Evolutionary conservation across 64 coral and sea anemone species (phyloP).

Genomic region (Montipora sp.): DNA sequence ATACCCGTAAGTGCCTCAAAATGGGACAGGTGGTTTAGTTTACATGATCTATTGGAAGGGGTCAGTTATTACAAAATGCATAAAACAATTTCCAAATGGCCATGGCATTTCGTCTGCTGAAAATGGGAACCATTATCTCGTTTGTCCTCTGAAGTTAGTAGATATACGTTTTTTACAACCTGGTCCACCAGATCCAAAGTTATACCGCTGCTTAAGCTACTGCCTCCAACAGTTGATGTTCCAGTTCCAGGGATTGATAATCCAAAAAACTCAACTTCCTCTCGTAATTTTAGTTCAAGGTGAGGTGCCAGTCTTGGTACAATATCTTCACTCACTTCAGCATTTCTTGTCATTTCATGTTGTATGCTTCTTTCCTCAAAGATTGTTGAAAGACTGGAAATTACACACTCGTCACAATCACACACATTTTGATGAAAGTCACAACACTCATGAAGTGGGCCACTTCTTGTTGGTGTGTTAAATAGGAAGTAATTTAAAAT

Average conservation of each 20-base stretch:
- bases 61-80: neutral
- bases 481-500: conserved; percentile 56
- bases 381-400: conserved; percentile 19
- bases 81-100: conserved; percentile 18
- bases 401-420: conserved; percentile 51
- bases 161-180: conserved; percentile 26
- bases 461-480: conserved; percentile 10
- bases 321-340: conserved; percentile 1
- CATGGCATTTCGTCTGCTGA: conserved; percentile 44
- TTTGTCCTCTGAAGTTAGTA: conserved; percentile 58
- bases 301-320: conserved; percentile 10
- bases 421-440: conserved; percentile 51
- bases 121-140: conserved; percentile 53
- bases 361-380: conserved; percentile 12
- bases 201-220: conserved; percentile 51
- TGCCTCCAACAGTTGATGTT: conserved; percentile 60
- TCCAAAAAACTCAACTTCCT: conserved; percentile 21
- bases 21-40: neutral
- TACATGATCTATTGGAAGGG: neutral
- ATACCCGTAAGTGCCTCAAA: neutral
- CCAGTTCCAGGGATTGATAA: conserved; percentile 31
- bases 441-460: conserved; percentile 53
- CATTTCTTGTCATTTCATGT: neutral
- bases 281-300: neutral
- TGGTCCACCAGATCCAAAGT: conserved; percentile 53